Base-by-base conservation (phyloP, 2,113 vertebrate species). In the Gulo gulo region DNA sequence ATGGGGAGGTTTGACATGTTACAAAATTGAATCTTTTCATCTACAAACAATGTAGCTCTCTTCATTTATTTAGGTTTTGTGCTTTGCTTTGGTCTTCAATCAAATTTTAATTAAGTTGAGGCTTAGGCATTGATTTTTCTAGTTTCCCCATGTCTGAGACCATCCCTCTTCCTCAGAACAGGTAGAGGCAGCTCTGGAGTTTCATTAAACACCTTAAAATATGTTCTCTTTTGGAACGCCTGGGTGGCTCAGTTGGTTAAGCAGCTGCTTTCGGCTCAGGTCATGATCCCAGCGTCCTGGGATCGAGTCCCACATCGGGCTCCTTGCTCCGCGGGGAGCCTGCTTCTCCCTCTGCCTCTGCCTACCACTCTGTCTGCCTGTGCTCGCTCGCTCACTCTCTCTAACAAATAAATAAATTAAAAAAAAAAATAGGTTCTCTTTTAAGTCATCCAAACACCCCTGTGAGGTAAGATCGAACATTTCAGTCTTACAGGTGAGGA, bases 121-220 rank as follows among this genome's bases (percentile, higher is more conserved):
- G 2, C 23, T 26, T 59, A 71, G 63, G 59, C 14, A 50, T 45
- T 96, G 94, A 31, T 86, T 96, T 93, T 83, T 67, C 67, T 55
- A 69, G 74, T 71, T 36, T 7, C 6, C 10, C 86, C n/a, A 31
- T 65, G 42, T 29, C 36, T 88, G 65, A 63, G 82, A 57, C 39
- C 31, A 79, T 24, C 31, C 3, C 1, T 95, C 39, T 63, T 86
- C 4, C 45, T 92, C 14, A 83, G 73, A 80, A 36, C 4, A 74
- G 34, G n/a, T 80, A 21, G 74, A 89, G 36, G 36, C 11, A 65
- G 36, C 45, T 79, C 73, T 13, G 26, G 79, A 78, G 20, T 83
- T 97, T 83, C 42, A 59, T 89, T 91, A 79, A 67, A 94, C 15
- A 34, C n/a, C 63, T 55, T 50, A 81, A 90, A 36, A 84, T 90